Evolutionary conservation across 2,797 vertebrate species (phyloP).

Genomic region (Channallabes apus): DNA sequence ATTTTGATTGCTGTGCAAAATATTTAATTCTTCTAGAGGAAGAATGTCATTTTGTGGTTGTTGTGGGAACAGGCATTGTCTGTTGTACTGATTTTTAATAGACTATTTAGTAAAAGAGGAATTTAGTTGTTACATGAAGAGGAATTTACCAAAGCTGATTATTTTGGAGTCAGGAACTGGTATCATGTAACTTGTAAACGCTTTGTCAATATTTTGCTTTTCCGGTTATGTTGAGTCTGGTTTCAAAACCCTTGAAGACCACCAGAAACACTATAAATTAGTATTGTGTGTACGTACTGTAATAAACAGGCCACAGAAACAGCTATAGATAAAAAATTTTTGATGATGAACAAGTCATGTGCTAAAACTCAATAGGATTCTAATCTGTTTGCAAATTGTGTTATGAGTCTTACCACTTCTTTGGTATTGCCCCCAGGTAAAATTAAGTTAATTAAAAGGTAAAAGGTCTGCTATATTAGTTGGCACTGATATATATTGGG

Average conservation of each 20-base stretch:
- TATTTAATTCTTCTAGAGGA: constrained; percentile 57
- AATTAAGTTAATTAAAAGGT: not conserved
- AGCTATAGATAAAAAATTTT: not conserved
- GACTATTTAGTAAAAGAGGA: constrained; percentile 37
- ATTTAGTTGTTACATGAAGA: not conserved
- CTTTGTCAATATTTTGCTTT: not conserved
- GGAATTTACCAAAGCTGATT: constrained; percentile 24
- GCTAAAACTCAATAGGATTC: not conserved
- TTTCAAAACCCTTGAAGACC: not conserved
- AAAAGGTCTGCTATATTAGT: constrained; percentile 6
- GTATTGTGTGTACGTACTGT: not conserved
- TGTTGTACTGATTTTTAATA: constrained; percentile 45
- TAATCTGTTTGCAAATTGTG: not conserved
- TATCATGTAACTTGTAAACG: not conserved
- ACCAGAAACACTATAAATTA: not conserved
- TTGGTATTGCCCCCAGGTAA: not conserved
- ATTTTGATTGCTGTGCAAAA: constrained; percentile 62
- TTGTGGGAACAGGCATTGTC: constrained; percentile 29
- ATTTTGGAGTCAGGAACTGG: not conserved
- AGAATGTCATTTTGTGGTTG: constrained; percentile 49
- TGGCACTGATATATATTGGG: not conserved
- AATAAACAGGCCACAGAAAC: not conserved
- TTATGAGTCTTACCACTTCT: not conserved
- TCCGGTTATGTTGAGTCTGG: not conserved
- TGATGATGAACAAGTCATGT: not conserved